A percentile compares a stretch with the other conserved stretches of the same genome.
phyloP scores from a whole-genome alignment of 2,113 vertebrate genomes.

The Andinoacara biseriatus region DNA sequence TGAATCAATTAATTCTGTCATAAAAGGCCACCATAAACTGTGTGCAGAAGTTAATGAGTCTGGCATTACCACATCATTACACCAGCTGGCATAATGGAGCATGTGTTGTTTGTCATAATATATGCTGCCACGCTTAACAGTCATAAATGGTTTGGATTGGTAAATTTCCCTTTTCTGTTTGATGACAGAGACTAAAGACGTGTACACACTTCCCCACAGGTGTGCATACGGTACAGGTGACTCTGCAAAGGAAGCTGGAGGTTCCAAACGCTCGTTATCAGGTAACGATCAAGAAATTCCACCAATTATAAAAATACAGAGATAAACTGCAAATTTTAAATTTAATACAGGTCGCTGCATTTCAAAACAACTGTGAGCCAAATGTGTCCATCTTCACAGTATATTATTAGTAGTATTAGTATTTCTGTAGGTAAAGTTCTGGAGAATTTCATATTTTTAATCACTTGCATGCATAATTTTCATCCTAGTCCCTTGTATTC shows the following conservation, averaged over 20 bases:
- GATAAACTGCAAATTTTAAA: neutral
- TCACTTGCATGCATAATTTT: no score
- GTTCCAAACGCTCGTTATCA: neutral
- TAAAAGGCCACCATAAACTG: slow-evolving; percentile 96
- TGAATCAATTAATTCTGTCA: slow-evolving; percentile 98
- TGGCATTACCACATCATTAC: slow-evolving; percentile 97
- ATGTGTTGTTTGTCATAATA: slow-evolving; percentile 99
- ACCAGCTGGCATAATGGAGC: slow-evolving; percentile 97
- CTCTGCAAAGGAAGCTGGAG: neutral
- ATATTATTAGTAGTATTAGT: no score
- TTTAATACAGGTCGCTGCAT: neutral
- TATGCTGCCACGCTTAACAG: slow-evolving; percentile 92
- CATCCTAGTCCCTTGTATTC: no score
- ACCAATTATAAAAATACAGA: neutral
- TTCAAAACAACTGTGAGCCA: neutral
- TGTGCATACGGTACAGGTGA: neutral
- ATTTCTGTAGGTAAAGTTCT: no score
- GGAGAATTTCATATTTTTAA: no score
- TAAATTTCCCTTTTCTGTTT: slow-evolving; percentile 40
- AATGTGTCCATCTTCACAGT: no score
- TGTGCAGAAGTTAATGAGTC: slow-evolving; percentile 98
- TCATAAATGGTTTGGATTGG: slow-evolving; percentile 89
- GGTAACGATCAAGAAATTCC: neutral
- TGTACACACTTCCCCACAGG: neutral
- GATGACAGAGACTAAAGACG: slow-evolving; percentile 47